phyloP scores from a whole-genome alignment of 2,888 invertebrate genomes.

The Protodeltote pygarga region DNA sequence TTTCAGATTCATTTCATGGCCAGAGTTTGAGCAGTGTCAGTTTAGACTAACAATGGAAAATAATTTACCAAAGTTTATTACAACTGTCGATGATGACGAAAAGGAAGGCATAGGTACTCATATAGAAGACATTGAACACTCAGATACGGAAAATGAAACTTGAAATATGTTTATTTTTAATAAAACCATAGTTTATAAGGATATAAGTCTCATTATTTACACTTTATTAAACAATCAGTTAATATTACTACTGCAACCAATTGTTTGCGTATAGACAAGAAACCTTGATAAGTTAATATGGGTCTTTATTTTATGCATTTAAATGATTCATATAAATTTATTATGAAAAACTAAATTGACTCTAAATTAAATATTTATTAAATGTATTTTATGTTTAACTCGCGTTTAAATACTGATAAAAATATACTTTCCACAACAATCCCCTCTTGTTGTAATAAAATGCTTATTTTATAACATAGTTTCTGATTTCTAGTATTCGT shows the following conservation, averaged over 20 bases:
- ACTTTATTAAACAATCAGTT: slow-evolving; percentile 55
- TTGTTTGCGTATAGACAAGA: slow-evolving; percentile 23
- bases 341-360: slow-evolving; percentile 19
- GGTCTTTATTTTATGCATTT: slow-evolving; percentile 23
- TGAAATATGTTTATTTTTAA: slow-evolving; percentile 36
- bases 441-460: slow-evolving; percentile 9
- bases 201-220: slow-evolving; percentile 65
- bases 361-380: slow-evolving; percentile 32
- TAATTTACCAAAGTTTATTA: slow-evolving; percentile 81
- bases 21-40: slow-evolving; percentile 88
- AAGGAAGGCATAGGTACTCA: slow-evolving; percentile 64
- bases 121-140: slow-evolving; percentile 70
- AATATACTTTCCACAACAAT: slow-evolving; percentile 31
- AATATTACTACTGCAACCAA: slow-evolving; percentile 30
- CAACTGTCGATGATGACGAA: slow-evolving; percentile 69
- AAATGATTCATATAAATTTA: slow-evolving; percentile 24
- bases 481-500: slow-evolving; percentile 12
- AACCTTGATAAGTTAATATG: slow-evolving; percentile 16
- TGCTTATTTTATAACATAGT: slow-evolving; percentile 3
- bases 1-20: slow-evolving; percentile 87
- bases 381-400: slow-evolving; percentile 29
- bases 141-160: slow-evolving; percentile 62
- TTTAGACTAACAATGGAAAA: slow-evolving; percentile 89
- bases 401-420: slow-evolving; percentile 48
- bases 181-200: slow-evolving; percentile 59